Base-by-base conservation (phyloP, 1,140 invertebrate species). In the Tachypleus tridentatus region DNA sequence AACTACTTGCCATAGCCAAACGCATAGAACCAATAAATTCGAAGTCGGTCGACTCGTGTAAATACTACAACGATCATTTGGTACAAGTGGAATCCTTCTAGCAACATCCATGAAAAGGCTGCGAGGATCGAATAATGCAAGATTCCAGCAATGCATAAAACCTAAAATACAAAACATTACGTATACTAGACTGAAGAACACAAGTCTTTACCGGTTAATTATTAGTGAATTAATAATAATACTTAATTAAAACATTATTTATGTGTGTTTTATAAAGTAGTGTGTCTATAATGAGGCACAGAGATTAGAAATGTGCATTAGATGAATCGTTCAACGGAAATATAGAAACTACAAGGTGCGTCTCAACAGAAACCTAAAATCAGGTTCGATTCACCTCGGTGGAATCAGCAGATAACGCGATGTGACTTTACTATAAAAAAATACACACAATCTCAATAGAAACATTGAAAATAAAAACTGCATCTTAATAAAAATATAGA, bases 21-120 rank as follows among this genome's bases (percentile, higher is more conserved):
- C n/a, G n/a, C 7, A 54, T 54, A 54, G 3, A 54, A 54, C 53
- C 53, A 54, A 7, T n/a, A 1, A 7, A 54, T 54, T 54, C n/a
- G 7, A n/a, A 54, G 7, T 7, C n/a, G 7, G n/a, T 8, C 7
- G 7, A 54, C 57, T 51, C 53, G 51, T 50, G 62, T 51, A 70
- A 80, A 80, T 49, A 80, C 78, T 60, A 78, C 73, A 49, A 80
- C 74, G 10, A 80, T 68, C 79, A 80, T 79, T 61, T 77, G 72
- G 65, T 80, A 80, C 5, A 80, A 70, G 67, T 78, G 77, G 10
- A 78, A 73, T 5, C 79, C 79, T 72, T 80, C 78, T 54, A 80
- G 68, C 64, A 77, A 75, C 78, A 79, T 80, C 79, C 79, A 80
- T 51, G 73, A 72, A 67, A 80, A 80, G 0, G 76, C 69, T 11